Evolutionary conservation across 2,113 vertebrate genomes (phyloP).

Genomic region (Myotis yumanensis): DNA sequence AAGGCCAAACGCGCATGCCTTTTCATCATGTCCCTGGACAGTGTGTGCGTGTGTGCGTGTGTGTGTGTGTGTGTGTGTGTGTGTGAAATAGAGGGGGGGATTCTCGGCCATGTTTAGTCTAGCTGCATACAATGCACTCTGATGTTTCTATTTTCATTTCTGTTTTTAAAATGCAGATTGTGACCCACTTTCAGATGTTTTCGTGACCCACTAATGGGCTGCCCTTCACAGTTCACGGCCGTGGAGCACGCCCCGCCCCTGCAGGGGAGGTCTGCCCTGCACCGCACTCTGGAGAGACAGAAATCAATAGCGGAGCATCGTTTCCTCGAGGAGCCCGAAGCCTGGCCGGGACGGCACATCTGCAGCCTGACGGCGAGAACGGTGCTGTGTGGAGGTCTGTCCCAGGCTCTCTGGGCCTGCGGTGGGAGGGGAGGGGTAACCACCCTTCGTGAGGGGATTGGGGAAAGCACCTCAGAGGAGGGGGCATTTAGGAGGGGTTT

Average conservation of each 20-base stretch:
- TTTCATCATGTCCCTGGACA: not conserved
- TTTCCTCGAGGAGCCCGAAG: not conserved
- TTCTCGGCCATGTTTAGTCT: not conserved
- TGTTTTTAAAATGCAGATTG: not conserved
- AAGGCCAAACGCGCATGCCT: not conserved
- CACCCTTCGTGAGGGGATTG: not conserved
- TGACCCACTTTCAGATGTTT: not conserved
- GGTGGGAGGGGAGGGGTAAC: not conserved
- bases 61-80: not conserved
- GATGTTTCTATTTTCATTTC: not conserved
- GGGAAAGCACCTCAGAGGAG: not conserved
- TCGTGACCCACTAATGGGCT: not conserved
- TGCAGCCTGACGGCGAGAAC: rapidly evolving
- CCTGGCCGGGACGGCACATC: not conserved
- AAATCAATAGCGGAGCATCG: not conserved
- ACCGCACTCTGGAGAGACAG: not conserved
- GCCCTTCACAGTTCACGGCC: not conserved
- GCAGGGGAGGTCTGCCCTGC: rapidly evolving
- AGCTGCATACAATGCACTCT: not conserved
- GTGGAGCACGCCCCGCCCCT: not conserved
- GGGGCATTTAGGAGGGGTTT: not conserved
- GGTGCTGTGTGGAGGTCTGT: not conserved
- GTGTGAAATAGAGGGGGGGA: not conserved
- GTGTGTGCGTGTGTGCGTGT: not conserved
- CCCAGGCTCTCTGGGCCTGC: not conserved